These are phyloP conservation scores for Microcebus lehilahytsara DNA, from an alignment of 2,113 vertebrate genomes.

Conservation along the genomic window DNA sequence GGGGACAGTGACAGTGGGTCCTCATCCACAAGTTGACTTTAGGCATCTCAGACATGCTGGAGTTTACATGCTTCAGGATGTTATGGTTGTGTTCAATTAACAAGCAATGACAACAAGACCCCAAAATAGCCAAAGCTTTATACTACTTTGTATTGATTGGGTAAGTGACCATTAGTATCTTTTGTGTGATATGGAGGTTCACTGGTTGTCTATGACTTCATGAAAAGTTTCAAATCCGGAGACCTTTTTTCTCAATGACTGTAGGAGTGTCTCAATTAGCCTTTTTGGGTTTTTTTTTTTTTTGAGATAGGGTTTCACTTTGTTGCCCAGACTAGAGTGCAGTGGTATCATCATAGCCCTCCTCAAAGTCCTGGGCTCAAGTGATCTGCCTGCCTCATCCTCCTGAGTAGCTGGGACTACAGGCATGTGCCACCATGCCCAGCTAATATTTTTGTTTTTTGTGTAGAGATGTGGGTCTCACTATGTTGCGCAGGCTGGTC, in stretches of 20 bases:
- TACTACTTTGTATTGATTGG: not conserved
- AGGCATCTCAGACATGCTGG: not conserved
- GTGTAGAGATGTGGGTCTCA: no score
- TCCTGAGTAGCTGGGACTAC: no score
- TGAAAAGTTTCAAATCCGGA: not conserved
- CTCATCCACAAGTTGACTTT: not conserved
- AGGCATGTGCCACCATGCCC: no score
- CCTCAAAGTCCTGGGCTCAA: no score
- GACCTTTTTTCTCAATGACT: not conserved
- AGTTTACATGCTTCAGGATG: not conserved
- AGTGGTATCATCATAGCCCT: no score
- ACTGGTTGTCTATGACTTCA: not conserved
- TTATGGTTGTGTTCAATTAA: not conserved
- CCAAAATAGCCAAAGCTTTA: not conserved
- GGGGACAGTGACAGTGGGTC: rapidly evolving
- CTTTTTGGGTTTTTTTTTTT: not conserved
- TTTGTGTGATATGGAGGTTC: not conserved
- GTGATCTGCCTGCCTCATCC: no score
- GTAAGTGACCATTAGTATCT: not conserved
- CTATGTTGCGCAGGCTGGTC: not conserved
- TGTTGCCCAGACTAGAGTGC: no score
- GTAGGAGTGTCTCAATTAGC: not conserved
- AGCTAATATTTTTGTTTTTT: no score
- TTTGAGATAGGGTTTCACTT: not conserved
- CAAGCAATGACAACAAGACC: not conserved